These are phyloP conservation scores for Callithrix jacchus DNA, from an alignment of 2,113 vertebrate species.

Conservation along the genomic window DNA sequence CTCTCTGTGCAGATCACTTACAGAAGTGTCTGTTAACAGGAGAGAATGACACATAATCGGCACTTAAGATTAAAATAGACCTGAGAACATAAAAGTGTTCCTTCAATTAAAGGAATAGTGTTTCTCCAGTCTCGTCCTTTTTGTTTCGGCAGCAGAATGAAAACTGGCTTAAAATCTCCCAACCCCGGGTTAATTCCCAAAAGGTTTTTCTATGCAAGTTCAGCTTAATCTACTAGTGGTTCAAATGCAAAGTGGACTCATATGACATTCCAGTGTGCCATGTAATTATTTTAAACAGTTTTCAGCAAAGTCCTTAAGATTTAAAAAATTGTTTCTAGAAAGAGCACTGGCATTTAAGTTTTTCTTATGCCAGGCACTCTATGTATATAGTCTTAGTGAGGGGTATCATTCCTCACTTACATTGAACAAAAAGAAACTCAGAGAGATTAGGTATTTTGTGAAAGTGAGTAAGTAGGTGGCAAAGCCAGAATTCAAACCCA, in stretches of 20 bases:
- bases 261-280: not conserved
- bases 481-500: conserved; percentile 43
- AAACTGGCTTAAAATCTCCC: conserved; percentile 58
- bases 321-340: conserved; percentile 45
- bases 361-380: not conserved
- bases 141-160: conserved; percentile 54
- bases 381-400: not conserved
- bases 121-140: conserved; percentile 61
- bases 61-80: conserved; percentile 81
- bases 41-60: conserved; percentile 77
- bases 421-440: not conserved
- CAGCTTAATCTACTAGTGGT: conserved; percentile 27
- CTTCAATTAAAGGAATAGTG: conserved; percentile 75
- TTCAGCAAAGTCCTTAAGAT: conserved; percentile 22
- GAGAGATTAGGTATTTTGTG: not conserved
- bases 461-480: not conserved
- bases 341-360: not conserved
- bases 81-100: conserved; percentile 75
- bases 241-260: conserved; percentile 56
- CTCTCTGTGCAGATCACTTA: conserved; percentile 74
- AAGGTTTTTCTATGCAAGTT: conserved; percentile 25
- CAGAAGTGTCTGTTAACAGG: conserved; percentile 76
- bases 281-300: conserved; percentile 59
- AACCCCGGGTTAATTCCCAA: conserved; percentile 54
- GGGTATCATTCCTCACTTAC: not conserved